These are phyloP conservation scores for Thereva nobilitata DNA, from an alignment of 2,888 invertebrate species.

Conservation along the genomic window DNA sequence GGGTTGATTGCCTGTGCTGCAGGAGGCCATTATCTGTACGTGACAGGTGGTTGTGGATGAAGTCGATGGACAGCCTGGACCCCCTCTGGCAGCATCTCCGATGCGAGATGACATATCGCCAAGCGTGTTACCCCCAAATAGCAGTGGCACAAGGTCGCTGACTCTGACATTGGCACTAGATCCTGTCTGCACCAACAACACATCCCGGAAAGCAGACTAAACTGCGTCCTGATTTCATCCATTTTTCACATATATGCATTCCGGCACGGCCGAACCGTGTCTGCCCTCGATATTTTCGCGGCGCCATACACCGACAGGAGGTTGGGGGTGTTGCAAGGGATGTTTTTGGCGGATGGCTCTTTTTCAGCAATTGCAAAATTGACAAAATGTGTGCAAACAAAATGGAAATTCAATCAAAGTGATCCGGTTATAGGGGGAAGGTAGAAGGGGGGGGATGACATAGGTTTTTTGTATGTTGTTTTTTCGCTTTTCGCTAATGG, in stretches of 20 bases:
- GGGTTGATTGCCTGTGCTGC: conserved; percentile 21
- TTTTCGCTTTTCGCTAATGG: too few species aligned
- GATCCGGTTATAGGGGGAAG: not conserved
- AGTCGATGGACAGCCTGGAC: too few species aligned
- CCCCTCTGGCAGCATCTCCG: not conserved
- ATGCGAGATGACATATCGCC: conserved; percentile 14
- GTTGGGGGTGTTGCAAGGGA: not conserved
- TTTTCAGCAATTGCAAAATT: conserved; percentile 16
- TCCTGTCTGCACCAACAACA: conserved; percentile 3
- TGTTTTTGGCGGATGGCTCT: not conserved
- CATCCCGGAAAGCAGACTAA: not conserved
- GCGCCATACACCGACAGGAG: not conserved
- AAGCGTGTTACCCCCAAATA: not conserved
- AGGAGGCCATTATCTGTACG: conserved; percentile 36
- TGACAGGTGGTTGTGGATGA: conserved; percentile 24
- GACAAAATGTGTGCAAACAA: conserved; percentile 29
- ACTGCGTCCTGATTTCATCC: not conserved
- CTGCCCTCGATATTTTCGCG: not conserved
- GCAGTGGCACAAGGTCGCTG: conserved; percentile 31
- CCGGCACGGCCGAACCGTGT: conserved; percentile 1
- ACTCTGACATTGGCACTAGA: conserved; percentile 31
- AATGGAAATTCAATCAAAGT: conserved; percentile 33
- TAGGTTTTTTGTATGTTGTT: not conserved
- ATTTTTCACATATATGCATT: conserved; percentile 28
- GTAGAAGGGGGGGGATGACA: not conserved